These are phyloP conservation scores for Cephus spinipes DNA, from an alignment of 2,888 invertebrate genomes.

Conservation along the genomic window DNA sequence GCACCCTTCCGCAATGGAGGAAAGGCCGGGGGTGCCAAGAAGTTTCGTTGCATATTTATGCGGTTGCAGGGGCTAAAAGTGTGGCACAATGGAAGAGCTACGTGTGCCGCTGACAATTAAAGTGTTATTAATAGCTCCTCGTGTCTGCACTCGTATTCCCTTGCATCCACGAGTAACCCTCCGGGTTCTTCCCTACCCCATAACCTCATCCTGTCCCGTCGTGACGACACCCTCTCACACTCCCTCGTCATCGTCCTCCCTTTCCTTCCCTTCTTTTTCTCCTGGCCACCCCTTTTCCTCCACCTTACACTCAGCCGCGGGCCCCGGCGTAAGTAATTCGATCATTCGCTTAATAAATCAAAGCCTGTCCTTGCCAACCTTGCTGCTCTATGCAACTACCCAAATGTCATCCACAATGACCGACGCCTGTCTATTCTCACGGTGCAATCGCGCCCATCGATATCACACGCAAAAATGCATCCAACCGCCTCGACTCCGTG, in stretches of 20 bases:
- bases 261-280: neutral
- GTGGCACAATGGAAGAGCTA: neutral
- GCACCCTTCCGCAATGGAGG: neutral
- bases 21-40: neutral
- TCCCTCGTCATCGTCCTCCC: neutral
- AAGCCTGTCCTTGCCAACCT: slow-evolving; percentile 9
- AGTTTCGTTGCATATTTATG: slow-evolving; percentile 19
- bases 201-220: neutral
- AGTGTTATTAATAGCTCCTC: slow-evolving; percentile 23
- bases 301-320: neutral
- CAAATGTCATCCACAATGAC: neutral
- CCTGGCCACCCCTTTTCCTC: neutral
- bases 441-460: too few species aligned
- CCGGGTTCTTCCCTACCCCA: neutral
- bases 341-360: slow-evolving; percentile 26
- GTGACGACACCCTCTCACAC: slow-evolving; percentile 2
- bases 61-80: slow-evolving; percentile 11
- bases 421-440: too few species aligned
- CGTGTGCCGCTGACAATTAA: slow-evolving; percentile 20
- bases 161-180: slow-evolving; percentile 15
- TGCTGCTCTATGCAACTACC: neutral
- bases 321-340: slow-evolving; percentile 13
- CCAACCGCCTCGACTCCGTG: neutral
- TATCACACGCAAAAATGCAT: too few species aligned
- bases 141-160: slow-evolving; percentile 9